phyloP scores from a whole-genome alignment of 2,113 vertebrate genomes.

The Bubalus kerabau region DNA sequence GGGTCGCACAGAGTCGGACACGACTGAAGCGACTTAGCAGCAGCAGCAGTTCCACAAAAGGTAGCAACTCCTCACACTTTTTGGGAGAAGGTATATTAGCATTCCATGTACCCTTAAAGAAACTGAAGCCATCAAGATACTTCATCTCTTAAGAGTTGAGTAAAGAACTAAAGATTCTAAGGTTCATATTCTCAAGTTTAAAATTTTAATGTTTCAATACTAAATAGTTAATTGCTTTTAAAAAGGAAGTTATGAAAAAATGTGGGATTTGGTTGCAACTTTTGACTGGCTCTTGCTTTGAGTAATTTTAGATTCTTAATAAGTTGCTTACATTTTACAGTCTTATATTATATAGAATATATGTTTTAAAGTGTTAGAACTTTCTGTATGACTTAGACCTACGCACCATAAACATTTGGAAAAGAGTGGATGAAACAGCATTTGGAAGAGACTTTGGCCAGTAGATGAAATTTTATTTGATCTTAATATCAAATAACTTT shows the following conservation, averaged over 20 bases:
- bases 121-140: neutral
- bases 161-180: neutral
- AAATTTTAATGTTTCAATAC: neutral
- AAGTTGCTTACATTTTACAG: neutral
- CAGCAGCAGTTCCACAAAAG: neutral
- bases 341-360: neutral
- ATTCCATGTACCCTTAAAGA: neutral
- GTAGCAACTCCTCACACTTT: neutral
- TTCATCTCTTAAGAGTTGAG: neutral
- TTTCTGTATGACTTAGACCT: neutral
- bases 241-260: neutral
- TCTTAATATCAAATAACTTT: slow-evolving; percentile 32
- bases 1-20: no score
- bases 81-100: neutral
- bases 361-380: neutral
- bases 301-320: neutral
- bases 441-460: slow-evolving; percentile 15
- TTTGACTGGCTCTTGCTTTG: neutral
- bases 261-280: neutral
- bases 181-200: neutral
- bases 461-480: slow-evolving; percentile 16
- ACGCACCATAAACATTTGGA: neutral
- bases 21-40: no score
- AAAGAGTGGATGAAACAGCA: neutral
- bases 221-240: neutral